Evolutionary conservation across 2,113 vertebrate species (phyloP).

Genomic region (Scophthalmus maximus): DNA sequence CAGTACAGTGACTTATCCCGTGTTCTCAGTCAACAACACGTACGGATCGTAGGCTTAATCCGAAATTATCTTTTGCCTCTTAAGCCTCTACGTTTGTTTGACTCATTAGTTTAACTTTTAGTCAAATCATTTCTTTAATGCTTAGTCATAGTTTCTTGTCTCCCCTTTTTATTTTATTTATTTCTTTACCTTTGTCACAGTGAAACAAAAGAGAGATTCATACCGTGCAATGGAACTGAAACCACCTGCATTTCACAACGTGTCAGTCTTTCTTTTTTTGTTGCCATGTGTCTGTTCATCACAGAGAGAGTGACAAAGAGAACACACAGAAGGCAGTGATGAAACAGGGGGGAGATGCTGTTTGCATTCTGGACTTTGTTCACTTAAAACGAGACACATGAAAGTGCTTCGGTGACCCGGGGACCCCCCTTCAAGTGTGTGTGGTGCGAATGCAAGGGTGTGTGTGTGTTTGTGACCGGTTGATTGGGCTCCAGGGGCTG

Average conservation of each 20-base stretch:
- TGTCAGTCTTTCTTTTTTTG: conserved; percentile 10
- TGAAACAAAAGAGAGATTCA: conserved; percentile 18
- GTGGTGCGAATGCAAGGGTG: conserved; percentile 15
- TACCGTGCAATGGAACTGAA: conserved; percentile 2
- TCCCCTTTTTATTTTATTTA: not conserved
- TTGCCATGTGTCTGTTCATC: conserved; percentile 15
- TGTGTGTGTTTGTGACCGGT: conserved; percentile 29
- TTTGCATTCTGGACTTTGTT: conserved; percentile 55
- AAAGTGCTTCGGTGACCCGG: conserved; percentile 47
- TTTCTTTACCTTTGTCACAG: not conserved
- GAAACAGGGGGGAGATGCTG: conserved; percentile 42
- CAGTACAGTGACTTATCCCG: not conserved
- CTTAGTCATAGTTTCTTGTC: too few relatives aligned
- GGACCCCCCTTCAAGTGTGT: conserved; percentile 1
- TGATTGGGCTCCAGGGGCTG: conserved; percentile 60
- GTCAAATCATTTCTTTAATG: not conserved
- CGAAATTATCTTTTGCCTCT: not conserved
- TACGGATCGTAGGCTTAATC: not conserved
- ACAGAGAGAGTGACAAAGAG: conserved; percentile 16
- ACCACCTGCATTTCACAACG: conserved; percentile 29
- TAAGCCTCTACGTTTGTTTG: not conserved
- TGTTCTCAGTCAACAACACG: not conserved
- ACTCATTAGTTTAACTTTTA: not conserved
- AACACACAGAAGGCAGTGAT: conserved; percentile 31
- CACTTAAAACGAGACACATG: conserved; percentile 46